Evolutionary conservation across 92 coral and sea anemone genomes (phyloP).

Genomic region (Pocillopora meandrina): DNA sequence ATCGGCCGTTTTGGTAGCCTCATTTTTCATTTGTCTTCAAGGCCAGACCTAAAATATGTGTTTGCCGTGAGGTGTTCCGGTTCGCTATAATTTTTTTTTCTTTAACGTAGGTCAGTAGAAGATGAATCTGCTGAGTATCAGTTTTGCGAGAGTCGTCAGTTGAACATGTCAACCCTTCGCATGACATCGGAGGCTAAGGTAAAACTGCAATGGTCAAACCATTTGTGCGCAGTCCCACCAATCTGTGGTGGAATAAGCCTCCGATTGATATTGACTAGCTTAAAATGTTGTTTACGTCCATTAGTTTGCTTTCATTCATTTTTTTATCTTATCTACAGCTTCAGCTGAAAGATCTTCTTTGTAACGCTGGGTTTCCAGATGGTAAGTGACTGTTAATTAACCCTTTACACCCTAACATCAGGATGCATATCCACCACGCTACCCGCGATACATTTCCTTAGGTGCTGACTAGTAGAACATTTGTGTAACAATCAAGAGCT

Average conservation of each 20-base stretch:
- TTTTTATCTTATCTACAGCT: constrained; percentile 54
- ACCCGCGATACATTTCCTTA: no score
- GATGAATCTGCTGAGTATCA: constrained; percentile 83
- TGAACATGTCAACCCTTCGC: constrained; percentile 87
- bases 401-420: not conserved
- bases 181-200: constrained; percentile 97
- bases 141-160: constrained; percentile 88
- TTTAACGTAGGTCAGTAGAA: constrained; percentile 66
- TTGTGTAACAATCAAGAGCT: no score
- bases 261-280: no score
- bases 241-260: not conserved
- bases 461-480: no score
- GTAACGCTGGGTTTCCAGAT: constrained; percentile 96
- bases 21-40: no score
- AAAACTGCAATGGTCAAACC: not conserved
- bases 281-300: not conserved
- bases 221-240: not conserved
- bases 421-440: not conserved
- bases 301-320: not conserved
- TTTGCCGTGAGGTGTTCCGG: not conserved
- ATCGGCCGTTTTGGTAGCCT: no score
- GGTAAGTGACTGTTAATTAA: constrained; percentile 55
- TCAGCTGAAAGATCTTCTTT: constrained; percentile 90
- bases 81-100: not conserved
- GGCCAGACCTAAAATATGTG: no score